phyloP scores from a whole-genome alignment of 2,888 invertebrate species.

The Drosophila tripunctata region DNA sequence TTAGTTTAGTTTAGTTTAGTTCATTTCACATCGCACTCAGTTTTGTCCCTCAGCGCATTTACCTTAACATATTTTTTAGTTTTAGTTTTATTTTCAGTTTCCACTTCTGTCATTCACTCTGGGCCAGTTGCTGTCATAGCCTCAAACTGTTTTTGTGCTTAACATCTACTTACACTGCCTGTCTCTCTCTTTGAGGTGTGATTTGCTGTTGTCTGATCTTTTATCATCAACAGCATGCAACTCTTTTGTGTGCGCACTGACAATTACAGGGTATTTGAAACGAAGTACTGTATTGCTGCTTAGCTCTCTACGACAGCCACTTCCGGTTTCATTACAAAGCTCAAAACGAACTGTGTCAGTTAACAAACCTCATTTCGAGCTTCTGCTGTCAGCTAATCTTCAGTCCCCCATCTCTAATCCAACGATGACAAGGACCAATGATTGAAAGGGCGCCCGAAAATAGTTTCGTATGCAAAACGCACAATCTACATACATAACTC shows the following conservation, averaged over 20 bases:
- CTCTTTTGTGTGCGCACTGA: background rate
- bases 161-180: conserved; percentile 32
- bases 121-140: conserved; percentile 41
- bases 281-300: background rate
- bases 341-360: conserved; percentile 28
- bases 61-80: conserved; percentile 21
- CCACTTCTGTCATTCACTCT: conserved; percentile 66
- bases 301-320: conserved; percentile 29
- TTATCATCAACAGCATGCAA: conserved; percentile 67
- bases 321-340: conserved; percentile 69
- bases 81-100: conserved; percentile 27
- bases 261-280: conserved; percentile 1
- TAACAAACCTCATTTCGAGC: conserved; percentile 48
- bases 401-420: background rate
- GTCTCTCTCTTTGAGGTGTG: conserved; percentile 56
- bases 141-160: conserved; percentile 15
- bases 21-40: conserved; percentile 41
- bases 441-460: conserved; percentile 21
- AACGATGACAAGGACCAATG: background rate
- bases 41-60: conserved; percentile 4
- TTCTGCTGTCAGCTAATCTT: conserved; percentile 24
- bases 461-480: conserved; percentile 56
- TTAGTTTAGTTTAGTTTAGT: conserved; percentile 18
- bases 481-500: conserved; percentile 42
- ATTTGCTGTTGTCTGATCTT: conserved; percentile 67